phyloP scores from a whole-genome alignment of 2,113 vertebrate species.

The Perognathus longimembris region DNA sequence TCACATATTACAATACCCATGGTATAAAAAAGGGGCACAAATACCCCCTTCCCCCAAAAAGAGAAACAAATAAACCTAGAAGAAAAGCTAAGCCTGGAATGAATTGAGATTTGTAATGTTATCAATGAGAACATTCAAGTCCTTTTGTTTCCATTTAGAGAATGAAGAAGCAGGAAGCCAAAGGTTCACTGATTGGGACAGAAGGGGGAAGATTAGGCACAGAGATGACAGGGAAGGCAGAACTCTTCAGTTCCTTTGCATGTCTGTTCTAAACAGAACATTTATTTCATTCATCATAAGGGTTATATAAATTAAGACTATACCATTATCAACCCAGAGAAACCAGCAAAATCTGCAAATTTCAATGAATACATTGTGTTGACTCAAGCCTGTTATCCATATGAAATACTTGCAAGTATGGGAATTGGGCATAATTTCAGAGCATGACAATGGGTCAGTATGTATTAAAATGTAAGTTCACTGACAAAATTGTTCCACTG shows the following conservation, averaged over 20 bases:
- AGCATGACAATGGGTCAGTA: not conserved
- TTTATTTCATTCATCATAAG: not conserved
- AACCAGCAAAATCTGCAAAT: not conserved
- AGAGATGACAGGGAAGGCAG: constrained; percentile 26
- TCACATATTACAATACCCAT: too few relatives aligned
- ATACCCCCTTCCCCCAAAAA: too few relatives aligned
- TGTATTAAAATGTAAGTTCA: not conserved
- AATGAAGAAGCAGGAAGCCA: not conserved
- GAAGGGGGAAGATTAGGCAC: not conserved
- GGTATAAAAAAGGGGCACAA: too few relatives aligned
- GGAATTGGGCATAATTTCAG: not conserved
- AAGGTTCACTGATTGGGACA: too few relatives aligned
- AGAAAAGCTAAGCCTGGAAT: not conserved
- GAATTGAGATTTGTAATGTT: not conserved
- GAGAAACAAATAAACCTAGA: not conserved
- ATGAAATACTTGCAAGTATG: not conserved
- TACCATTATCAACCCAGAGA: not conserved
- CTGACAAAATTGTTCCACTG: not conserved
- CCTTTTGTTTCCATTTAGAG: constrained; percentile 15
- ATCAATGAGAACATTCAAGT: not conserved
- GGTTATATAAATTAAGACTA: not conserved
- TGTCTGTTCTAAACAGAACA: constrained; percentile 62
- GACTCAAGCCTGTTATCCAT: too few relatives aligned
- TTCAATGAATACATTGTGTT: not conserved
- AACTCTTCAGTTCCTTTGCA: not conserved